A percentile compares a stretch with the other conserved stretches of the same genome.
Evolutionary conservation across 2,888 invertebrate species (phyloP).

Genomic region (Sthenelais limicola): DNA sequence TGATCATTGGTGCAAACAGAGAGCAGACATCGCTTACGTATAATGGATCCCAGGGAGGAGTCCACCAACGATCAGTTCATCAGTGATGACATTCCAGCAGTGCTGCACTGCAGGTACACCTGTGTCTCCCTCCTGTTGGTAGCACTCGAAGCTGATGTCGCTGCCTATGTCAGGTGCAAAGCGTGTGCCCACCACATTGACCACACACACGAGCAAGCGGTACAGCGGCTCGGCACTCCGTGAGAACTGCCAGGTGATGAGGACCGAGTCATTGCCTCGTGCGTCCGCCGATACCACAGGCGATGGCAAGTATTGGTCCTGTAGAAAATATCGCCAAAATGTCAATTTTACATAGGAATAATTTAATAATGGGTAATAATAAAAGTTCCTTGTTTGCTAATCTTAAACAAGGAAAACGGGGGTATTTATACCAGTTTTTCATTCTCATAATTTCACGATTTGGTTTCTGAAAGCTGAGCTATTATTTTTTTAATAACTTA

Average conservation of each 20-base stretch:
- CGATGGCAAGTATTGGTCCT: slow-evolving; percentile 62
- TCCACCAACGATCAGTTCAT: slow-evolving; percentile 64
- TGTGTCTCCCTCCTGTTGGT: slow-evolving; percentile 63
- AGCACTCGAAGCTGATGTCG: slow-evolving; percentile 71
- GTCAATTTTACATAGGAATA: no score
- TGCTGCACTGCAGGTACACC: slow-evolving; percentile 67
- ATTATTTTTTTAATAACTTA: no score
- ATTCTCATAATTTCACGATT: no score
- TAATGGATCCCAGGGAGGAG: slow-evolving; percentile 65
- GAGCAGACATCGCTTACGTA: slow-evolving; percentile 57
- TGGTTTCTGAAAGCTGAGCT: no score
- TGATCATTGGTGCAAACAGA: no score
- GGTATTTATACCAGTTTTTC: no score
- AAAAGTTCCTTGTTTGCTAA: no score
- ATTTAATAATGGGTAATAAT: no score
- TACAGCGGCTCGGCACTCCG: slow-evolving; percentile 60
- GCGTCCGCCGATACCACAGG: slow-evolving; percentile 66
- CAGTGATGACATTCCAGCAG: slow-evolving; percentile 66
- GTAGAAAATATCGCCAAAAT: no score
- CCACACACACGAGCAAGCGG: slow-evolving; percentile 62
- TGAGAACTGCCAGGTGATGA: slow-evolving; percentile 64
- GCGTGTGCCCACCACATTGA: slow-evolving; percentile 67
- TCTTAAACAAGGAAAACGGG: no score
- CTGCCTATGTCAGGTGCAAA: slow-evolving; percentile 66
- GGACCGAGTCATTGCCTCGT: slow-evolving; percentile 58